Percentiles rank a stretch among this genome's conserved stretches.
Evolutionary conservation across 1,140 invertebrate genomes (phyloP).

Genomic region (Capitella teleta): DNA sequence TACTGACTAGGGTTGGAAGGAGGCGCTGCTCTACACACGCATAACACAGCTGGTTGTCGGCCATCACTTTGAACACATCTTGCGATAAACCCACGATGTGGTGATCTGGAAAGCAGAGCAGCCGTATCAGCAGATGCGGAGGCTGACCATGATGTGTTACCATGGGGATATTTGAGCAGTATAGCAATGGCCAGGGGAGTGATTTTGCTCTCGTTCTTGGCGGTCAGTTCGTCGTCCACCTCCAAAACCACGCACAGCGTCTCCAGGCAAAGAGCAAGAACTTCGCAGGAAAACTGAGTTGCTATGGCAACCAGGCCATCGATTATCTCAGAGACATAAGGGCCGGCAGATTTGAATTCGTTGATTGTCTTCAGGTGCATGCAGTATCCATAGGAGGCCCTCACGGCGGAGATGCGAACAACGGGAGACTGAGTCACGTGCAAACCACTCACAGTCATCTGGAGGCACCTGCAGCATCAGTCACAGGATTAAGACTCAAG

Average conservation of each 20-base stretch:
- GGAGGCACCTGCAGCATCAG: constrained; percentile 44
- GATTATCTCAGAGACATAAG: constrained; percentile 45
- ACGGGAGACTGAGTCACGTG: constrained; percentile 47
- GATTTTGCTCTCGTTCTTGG: constrained; percentile 54
- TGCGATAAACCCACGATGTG: constrained; percentile 53
- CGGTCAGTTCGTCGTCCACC: constrained; percentile 59
- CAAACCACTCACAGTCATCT: constrained; percentile 53
- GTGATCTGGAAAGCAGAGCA: constrained; percentile 47
- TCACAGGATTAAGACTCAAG: neutral
- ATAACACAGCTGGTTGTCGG: constrained; percentile 52
- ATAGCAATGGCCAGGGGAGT: constrained; percentile 59
- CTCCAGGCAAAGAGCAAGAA: constrained; percentile 58
- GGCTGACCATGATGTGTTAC: constrained; percentile 24
- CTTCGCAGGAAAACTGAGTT: constrained; percentile 48
- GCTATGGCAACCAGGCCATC: constrained; percentile 47
- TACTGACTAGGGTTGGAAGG: constrained; percentile 59
- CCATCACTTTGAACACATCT: constrained; percentile 58
- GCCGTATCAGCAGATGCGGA: neutral
- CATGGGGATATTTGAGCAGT: constrained; percentile 55
- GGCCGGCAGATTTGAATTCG: constrained; percentile 37
- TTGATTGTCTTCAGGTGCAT: constrained; percentile 45
- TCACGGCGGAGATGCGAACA: constrained; percentile 44
- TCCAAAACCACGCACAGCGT: constrained; percentile 55
- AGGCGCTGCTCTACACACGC: constrained; percentile 54
- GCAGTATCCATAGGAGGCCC: constrained; percentile 47